Conservation (phyloP, 2,113 vertebrate genomes). For the Scomber colias region DNA sequence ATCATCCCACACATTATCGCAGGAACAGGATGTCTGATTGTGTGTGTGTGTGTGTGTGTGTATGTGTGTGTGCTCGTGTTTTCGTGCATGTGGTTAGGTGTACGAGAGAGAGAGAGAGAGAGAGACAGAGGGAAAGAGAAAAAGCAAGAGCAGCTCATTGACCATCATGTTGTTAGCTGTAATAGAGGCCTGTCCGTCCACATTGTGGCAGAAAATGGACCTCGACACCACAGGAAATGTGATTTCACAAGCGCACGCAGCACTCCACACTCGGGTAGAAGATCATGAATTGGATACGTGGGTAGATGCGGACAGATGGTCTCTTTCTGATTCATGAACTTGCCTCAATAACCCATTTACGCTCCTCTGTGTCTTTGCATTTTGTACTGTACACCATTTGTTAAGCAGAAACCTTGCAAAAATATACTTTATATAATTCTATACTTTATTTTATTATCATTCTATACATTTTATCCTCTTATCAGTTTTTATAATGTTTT, state of each 20-base stretch:
- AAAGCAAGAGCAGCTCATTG: slow-evolving; percentile 32
- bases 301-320: slow-evolving; percentile 61
- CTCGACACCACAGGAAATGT: slow-evolving; percentile 37
- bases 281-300: slow-evolving; percentile 42
- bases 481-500: too few species aligned
- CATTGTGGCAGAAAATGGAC: slow-evolving; percentile 56
- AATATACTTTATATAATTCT: too few species aligned
- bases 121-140: neutral
- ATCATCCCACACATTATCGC: slow-evolving; percentile 44
- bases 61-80: slow-evolving; percentile 19
- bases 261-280: slow-evolving; percentile 30
- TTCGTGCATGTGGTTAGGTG: neutral
- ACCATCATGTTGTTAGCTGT: slow-evolving; percentile 6
- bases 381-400: neutral
- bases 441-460: too few species aligned
- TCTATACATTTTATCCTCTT: too few species aligned
- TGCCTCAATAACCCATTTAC: slow-evolving; percentile 33
- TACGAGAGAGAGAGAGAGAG: neutral
- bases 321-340: slow-evolving; percentile 46
- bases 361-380: slow-evolving; percentile 4
- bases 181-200: slow-evolving; percentile 27
- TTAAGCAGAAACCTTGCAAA: neutral
- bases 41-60: slow-evolving; percentile 8
- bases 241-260: slow-evolving; percentile 45
- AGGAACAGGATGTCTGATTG: slow-evolving; percentile 18